These are phyloP conservation scores for Galerucella calmariensis DNA, from an alignment of 2,888 invertebrate genomes.

Conservation along the genomic window DNA sequence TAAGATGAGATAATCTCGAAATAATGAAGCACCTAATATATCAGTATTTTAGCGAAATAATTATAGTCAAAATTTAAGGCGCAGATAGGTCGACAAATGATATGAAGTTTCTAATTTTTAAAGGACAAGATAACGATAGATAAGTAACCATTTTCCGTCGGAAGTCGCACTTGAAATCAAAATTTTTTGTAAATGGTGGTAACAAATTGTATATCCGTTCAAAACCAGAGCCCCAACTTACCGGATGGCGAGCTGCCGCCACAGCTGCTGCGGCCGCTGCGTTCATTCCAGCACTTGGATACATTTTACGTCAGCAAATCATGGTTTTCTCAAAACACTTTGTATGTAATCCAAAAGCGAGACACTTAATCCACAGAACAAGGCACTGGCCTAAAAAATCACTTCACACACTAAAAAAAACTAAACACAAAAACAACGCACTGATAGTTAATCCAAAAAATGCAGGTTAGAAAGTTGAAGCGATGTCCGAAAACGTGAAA, in stretches of 20 bases:
- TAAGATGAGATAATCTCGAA: no score
- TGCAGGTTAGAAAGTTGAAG: slow-evolving; percentile 20
- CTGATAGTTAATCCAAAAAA: slow-evolving; percentile 30
- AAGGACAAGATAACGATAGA: background rate
- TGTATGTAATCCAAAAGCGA: slow-evolving; percentile 29
- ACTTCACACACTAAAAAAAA: slow-evolving; percentile 31
- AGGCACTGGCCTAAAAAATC: slow-evolving; percentile 25
- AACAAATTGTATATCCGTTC: slow-evolving; percentile 6
- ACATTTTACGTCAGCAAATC: slow-evolving; percentile 73
- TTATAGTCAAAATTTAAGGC: no score
- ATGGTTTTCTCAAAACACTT: slow-evolving; percentile 53
- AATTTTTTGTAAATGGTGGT: background rate
- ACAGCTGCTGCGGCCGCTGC: slow-evolving; percentile 87
- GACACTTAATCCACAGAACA: slow-evolving; percentile 33
- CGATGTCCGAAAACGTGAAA: slow-evolving; percentile 31
- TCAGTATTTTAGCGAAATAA: no score
- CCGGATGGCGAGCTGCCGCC: slow-evolving; percentile 88
- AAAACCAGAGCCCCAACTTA: slow-evolving; percentile 65
- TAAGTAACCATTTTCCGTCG: slow-evolving; percentile 10
- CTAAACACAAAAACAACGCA: slow-evolving; percentile 21
- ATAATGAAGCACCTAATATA: background rate
- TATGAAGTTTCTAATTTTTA: background rate
- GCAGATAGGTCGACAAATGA: background rate
- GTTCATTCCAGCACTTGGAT: slow-evolving; percentile 88
- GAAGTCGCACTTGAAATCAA: background rate